phyloP scores from a whole-genome alignment of 1,140 invertebrate genomes.

The Trypoxylus dichotomus region DNA sequence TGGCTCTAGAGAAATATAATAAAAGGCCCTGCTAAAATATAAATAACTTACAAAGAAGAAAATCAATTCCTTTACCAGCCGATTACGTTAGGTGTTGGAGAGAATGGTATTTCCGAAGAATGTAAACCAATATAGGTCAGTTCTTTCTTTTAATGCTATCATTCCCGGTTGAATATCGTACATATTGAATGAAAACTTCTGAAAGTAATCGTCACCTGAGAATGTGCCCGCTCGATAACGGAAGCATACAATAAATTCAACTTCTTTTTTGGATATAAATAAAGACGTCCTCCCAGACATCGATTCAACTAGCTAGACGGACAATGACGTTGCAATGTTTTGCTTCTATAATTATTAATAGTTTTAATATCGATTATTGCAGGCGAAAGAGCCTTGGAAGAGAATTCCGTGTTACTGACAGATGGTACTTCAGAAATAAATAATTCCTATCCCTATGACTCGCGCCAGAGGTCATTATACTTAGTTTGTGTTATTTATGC shows the following conservation, averaged over 20 bases:
- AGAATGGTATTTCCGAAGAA: neutral
- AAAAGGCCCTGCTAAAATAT: too few relatives aligned
- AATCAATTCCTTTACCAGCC: too few relatives aligned
- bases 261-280: neutral
- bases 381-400: neutral
- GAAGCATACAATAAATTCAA: too few relatives aligned
- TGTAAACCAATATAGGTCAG: neutral
- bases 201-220: neutral
- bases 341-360: neutral
- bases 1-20: too few relatives aligned
- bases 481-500: neutral
- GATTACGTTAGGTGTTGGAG: too few relatives aligned
- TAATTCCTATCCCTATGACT: neutral
- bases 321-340: neutral
- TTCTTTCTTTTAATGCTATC: neutral
- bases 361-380: neutral
- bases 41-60: too few relatives aligned
- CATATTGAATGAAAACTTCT: neutral
- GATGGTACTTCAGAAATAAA: neutral
- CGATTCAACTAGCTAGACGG: neutral
- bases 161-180: neutral
- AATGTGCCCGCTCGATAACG: neutral
- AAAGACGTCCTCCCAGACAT: neutral
- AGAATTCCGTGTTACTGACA: neutral
- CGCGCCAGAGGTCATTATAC: neutral